Conservation (phyloP, 1,140 invertebrate genomes). For the Atta colombica region DNA sequence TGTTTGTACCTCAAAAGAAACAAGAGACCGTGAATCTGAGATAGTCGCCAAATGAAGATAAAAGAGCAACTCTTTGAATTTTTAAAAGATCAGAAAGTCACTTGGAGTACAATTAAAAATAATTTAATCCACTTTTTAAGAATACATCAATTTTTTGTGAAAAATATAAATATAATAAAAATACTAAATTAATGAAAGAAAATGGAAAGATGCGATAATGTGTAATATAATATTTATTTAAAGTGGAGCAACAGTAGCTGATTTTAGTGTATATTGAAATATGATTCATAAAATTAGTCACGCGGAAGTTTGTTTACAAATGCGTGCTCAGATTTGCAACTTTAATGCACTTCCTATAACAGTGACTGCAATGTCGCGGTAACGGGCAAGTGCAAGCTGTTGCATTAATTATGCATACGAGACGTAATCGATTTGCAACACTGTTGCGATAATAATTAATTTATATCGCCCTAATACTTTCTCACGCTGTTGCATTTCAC, state of each 20-base stretch:
- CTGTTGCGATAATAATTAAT: conserved; percentile 54
- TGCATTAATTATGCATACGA: conserved; percentile 59
- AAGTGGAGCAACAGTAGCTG: neutral
- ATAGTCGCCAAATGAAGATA: neutral
- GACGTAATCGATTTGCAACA: conserved; percentile 56
- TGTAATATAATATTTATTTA: neutral
- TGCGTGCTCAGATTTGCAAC: neutral
- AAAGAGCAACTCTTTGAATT: neutral
- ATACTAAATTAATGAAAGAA: neutral
- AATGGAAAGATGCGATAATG: neutral
- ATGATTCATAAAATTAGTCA: conserved; percentile 3
- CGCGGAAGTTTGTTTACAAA: conserved; percentile 13
- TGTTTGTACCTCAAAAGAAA: conserved; percentile 19
- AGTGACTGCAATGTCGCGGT: neutral
- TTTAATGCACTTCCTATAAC: conserved; percentile 8
- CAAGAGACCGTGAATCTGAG: neutral
- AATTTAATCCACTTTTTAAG: neutral
- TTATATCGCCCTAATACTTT: conserved; percentile 50
- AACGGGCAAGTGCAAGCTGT: conserved; percentile 32
- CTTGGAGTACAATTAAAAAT: neutral
- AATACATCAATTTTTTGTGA: neutral
- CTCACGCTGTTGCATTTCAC: conserved; percentile 36
- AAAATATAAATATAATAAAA: neutral
- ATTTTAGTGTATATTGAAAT: neutral
- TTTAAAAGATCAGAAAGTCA: neutral